Evolutionary conservation across 2,797 vertebrate genomes (phyloP), one percentile per base, ranked within the genome.

Genomic region (Sphenopsis melanotis): DNA sequence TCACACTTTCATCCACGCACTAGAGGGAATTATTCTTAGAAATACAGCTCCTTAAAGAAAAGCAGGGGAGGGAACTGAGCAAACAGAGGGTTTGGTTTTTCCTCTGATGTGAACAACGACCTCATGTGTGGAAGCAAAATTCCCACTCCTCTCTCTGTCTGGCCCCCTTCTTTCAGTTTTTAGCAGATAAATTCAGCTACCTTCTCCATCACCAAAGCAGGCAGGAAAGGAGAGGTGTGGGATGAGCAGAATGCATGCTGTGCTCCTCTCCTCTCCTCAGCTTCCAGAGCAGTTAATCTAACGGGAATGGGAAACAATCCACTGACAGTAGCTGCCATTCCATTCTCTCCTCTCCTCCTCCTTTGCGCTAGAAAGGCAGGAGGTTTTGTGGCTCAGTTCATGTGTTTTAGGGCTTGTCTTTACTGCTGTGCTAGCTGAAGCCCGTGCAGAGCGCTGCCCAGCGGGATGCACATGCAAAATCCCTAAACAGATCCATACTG

Each of bases 11-110:
- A 83, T 94, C 83, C 89, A 76, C 2, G 0, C 29, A 63, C 56
- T 96, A 72, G 76, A 83, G 61, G 42, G 69, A 95, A 87, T 89
- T 94, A 91, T 94, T 94, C 94, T 96, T 95, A 90, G 80, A 88
- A 91, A 49, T 92, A 68, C 7, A 75, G 24, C 49, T 91, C 20
- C 63, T 92, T 92, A 53, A 94, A 96, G 76, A 76, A 89, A 83
- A 76, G 60, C 14, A 4, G 37, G 16, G 79, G 37, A 87, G 61
- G 57, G 47, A 89, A 39, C 32, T 56, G 22, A 90, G 57, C 72
- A 87, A 94, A 85, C 0, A 0, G 34, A 75, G 61, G 16, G 27
- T 69, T 80, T 82, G n/a, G 1, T 32, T 94, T 93, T 95, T 59
- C 46, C 52, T 92, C 59, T 66, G 36, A 71, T 87, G 44, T 57